A percentile compares a stretch with the other conserved stretches of the same genome.
phyloP scores from a whole-genome alignment of 2,113 vertebrate species.

The Brachyistius frenatus region DNA sequence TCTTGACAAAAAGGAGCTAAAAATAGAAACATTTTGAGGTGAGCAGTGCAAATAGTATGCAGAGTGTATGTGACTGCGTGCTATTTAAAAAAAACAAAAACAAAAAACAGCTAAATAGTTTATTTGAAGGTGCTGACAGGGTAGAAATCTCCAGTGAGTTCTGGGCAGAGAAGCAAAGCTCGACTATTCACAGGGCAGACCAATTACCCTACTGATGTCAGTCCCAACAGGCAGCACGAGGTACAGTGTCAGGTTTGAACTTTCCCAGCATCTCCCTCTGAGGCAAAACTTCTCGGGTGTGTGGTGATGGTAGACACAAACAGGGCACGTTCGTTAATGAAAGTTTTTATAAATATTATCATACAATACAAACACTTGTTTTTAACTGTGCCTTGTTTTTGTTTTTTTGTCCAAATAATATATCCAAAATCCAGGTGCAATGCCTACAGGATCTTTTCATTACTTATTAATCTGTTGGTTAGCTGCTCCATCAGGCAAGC shows the following conservation, averaged over 20 bases:
- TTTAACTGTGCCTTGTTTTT: no score
- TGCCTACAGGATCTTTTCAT: no score
- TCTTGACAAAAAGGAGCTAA: slow-evolving; percentile 51
- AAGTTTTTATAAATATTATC: no score
- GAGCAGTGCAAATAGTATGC: slow-evolving; percentile 37
- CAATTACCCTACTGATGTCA: slow-evolving; percentile 29
- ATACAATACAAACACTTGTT: no score
- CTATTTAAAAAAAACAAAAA: slow-evolving; percentile 23
- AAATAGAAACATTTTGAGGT: slow-evolving; percentile 65
- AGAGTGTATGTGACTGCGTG: slow-evolving; percentile 11
- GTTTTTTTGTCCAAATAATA: no score
- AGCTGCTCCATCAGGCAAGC: no score
- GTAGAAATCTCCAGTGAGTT: slow-evolving; percentile 35
- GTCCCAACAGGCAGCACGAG: slow-evolving; percentile 16
- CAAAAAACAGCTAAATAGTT: slow-evolving; percentile 18
- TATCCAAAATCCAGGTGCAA: no score
- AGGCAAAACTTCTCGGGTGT: neutral
- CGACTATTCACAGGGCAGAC: slow-evolving; percentile 20
- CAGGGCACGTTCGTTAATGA: no score
- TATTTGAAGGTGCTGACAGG: slow-evolving; percentile 52
- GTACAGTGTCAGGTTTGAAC: slow-evolving; percentile 21
- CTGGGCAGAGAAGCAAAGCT: slow-evolving; percentile 23
- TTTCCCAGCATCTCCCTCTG: slow-evolving; percentile 11
- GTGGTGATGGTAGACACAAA: no score
- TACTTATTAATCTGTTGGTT: no score